Conservation (phyloP, 2,797 vertebrate genomes). For the Spatula versicolor region DNA sequence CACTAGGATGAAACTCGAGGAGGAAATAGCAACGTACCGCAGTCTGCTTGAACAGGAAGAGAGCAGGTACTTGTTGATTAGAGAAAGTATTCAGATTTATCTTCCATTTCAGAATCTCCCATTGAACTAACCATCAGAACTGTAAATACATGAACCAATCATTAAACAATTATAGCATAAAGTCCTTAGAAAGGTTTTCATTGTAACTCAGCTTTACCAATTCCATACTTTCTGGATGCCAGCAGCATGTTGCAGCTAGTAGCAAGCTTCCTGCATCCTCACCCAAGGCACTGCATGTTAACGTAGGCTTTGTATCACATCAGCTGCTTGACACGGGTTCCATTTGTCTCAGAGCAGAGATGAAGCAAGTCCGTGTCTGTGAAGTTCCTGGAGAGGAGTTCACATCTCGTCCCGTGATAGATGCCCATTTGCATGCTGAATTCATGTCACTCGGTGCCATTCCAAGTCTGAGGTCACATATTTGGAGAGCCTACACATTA, state of each 20-base stretch:
- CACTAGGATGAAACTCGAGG: conserved; percentile 93
- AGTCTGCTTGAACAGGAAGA: conserved; percentile 92
- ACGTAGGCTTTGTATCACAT: fast-evolving
- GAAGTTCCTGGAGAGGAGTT: background rate
- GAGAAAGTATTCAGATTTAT: background rate
- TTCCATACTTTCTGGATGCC: background rate
- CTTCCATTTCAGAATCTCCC: background rate
- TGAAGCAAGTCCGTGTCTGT: fast-evolving
- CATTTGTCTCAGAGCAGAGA: background rate
- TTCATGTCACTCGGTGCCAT: background rate
- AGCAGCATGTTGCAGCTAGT: background rate
- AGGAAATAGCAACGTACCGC: conserved; percentile 92
- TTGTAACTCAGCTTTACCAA: background rate
- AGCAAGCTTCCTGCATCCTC: background rate
- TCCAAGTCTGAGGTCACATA: background rate
- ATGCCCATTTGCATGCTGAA: background rate
- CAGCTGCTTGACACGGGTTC: background rate
- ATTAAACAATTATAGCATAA: background rate
- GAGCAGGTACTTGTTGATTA: conserved; percentile 82
- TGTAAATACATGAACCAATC: background rate
- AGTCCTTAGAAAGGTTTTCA: background rate
- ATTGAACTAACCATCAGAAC: background rate
- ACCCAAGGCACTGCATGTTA: fast-evolving
- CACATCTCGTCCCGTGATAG: fast-evolving
- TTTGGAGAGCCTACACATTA: background rate